Percentiles rank a stretch among this genome's conserved stretches.
These are phyloP conservation scores for Holacanthus passer DNA, from an alignment of 2,113 vertebrate genomes.

Conservation along the genomic window DNA sequence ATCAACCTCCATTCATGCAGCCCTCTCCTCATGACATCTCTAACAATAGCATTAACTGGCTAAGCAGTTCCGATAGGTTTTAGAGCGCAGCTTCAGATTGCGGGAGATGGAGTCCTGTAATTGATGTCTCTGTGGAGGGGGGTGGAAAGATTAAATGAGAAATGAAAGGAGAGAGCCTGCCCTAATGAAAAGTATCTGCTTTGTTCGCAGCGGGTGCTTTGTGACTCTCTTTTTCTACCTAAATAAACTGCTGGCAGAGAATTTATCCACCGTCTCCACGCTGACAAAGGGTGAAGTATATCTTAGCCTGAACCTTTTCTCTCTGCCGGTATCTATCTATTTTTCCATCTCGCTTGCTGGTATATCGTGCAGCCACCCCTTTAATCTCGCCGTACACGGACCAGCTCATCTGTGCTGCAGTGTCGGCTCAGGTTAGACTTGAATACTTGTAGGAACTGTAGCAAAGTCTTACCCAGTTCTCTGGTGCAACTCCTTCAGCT, in stretches of 20 bases:
- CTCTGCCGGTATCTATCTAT: conserved; percentile 14
- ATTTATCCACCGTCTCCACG: conserved; percentile 22
- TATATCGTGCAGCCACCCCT: conserved; percentile 18
- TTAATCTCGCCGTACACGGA: conserved; percentile 27
- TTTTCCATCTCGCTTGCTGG: conserved; percentile 19
- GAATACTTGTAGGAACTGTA: conserved; percentile 6
- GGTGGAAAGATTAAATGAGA: conserved; percentile 62
- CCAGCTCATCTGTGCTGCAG: conserved; percentile 37
- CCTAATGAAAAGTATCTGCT: conserved; percentile 67
- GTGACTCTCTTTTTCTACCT: conserved; percentile 20
- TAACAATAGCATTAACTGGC: conserved; percentile 70
- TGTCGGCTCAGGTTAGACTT: conserved; percentile 19
- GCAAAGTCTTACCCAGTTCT: background rate
- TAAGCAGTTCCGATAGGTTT: conserved; percentile 58
- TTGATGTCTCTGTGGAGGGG: conserved; percentile 61
- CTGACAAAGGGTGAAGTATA: conserved; percentile 40
- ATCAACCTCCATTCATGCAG: conserved; percentile 59
- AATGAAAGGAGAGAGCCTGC: conserved; percentile 55
- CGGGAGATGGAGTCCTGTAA: conserved; percentile 65
- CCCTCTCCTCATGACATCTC: conserved; percentile 49
- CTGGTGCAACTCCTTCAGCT: conserved; percentile 15
- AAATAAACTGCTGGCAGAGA: conserved; percentile 51
- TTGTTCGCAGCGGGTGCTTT: conserved; percentile 22
- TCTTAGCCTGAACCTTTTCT: conserved; percentile 4
- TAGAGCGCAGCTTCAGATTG: conserved; percentile 51